Evolutionary conservation across 2,113 vertebrate genomes (phyloP).

Genomic region (Bothrops jararaca): DNA sequence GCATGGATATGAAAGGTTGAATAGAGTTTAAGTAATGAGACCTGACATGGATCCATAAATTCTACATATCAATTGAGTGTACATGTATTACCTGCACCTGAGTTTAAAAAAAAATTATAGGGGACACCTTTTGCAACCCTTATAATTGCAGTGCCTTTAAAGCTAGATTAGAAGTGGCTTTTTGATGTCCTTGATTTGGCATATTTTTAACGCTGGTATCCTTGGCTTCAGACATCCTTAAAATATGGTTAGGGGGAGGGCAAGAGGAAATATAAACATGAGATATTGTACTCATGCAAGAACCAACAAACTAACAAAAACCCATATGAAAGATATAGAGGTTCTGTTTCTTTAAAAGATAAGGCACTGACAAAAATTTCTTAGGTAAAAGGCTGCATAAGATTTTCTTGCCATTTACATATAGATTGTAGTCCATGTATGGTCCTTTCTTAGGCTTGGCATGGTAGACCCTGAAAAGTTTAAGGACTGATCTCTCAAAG

Average conservation of each 20-base stretch:
- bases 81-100: conserved; percentile 61
- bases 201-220: conserved; percentile 62
- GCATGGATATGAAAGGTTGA: conserved; percentile 45
- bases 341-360: conserved; percentile 77
- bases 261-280: conserved; percentile 58
- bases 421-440: conserved; percentile 71
- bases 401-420: conserved; percentile 80
- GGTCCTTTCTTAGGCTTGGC: conserved; percentile 74
- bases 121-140: conserved; percentile 53
- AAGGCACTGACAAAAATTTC: conserved; percentile 87
- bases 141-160: conserved; percentile 71
- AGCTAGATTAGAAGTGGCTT: conserved; percentile 58
- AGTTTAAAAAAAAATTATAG: conserved; percentile 68
- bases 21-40: conserved; percentile 53
- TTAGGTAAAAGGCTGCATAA: conserved; percentile 85
- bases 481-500: conserved; percentile 74
- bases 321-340: conserved; percentile 68
- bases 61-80: conserved; percentile 44
- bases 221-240: conserved; percentile 56
- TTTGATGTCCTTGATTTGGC: conserved; percentile 62
- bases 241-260: conserved; percentile 54
- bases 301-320: conserved; percentile 50
- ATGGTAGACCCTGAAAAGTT: conserved; percentile 74
- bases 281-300: conserved; percentile 56
- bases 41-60: conserved; percentile 41